Percentiles rank a stretch among this genome's conserved stretches.
These are phyloP conservation scores for Drosophila peninsularis DNA, from an alignment of 2,888 invertebrate genomes.

Conservation along the genomic window DNA sequence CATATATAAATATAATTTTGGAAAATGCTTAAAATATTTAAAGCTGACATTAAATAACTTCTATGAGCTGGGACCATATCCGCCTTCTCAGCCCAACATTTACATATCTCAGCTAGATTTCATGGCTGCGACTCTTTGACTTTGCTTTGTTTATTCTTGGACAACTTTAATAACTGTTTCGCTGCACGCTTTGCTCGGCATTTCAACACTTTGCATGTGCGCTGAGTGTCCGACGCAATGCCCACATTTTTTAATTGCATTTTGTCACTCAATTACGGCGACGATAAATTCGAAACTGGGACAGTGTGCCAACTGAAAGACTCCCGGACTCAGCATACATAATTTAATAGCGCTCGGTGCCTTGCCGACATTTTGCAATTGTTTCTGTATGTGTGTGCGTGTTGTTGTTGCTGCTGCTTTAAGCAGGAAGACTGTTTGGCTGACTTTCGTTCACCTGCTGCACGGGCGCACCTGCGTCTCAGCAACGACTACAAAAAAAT, in stretches of 20 bases:
- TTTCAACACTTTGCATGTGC: constrained; percentile 40
- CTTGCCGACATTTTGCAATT: constrained; percentile 15
- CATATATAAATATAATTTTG: not conserved
- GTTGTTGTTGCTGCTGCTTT: constrained; percentile 25
- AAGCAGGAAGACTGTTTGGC: constrained; percentile 72
- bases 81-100: too few species aligned
- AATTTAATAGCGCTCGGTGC: constrained; percentile 39
- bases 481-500: constrained; percentile 7
- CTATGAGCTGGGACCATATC: not conserved
- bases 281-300: constrained; percentile 66
- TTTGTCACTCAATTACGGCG: constrained; percentile 75
- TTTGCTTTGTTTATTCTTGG: constrained; percentile 8
- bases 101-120: not conserved
- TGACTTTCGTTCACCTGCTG: constrained; percentile 52
- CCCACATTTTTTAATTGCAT: constrained; percentile 69
- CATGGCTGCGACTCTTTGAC: not conserved
- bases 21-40: not conserved
- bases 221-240: not conserved
- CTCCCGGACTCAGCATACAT: constrained; percentile 36
- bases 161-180: not conserved
- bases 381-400: constrained; percentile 19
- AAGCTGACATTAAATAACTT: not conserved
- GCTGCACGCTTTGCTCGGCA: not conserved
- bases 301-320: constrained; percentile 72
- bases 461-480: constrained; percentile 52